These are phyloP conservation scores for Aphidius gifuensis DNA, from an alignment of 1,140 invertebrate genomes.

Conservation along the genomic window DNA sequence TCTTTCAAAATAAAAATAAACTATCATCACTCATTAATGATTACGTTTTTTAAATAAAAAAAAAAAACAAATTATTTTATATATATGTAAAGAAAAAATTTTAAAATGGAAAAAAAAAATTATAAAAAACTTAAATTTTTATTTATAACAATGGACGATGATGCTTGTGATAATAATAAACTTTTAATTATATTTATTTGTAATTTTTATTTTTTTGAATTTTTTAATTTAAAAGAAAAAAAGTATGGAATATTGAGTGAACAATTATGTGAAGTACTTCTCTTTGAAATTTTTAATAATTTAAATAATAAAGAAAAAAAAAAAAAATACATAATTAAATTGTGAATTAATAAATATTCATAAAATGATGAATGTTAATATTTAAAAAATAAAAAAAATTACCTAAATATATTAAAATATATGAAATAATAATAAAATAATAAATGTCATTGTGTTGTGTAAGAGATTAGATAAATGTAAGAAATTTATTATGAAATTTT, in stretches of 20 bases:
- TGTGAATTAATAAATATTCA: constrained; percentile 28
- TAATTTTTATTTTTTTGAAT: neutral
- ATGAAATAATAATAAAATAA: constrained; percentile 23
- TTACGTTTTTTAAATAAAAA: too few species aligned
- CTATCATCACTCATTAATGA: neutral
- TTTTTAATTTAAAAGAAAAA: neutral
- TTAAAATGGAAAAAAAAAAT: constrained; percentile 10
- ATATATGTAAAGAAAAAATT: constrained; percentile 25
- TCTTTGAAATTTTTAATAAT: constrained; percentile 3
- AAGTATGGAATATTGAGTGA: neutral
- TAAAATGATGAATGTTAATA: constrained; percentile 30
- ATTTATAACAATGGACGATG: constrained; percentile 31
- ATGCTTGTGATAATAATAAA: constrained; percentile 16
- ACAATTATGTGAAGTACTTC: neutral
- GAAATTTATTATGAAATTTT: constrained; percentile 17
- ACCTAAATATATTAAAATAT: constrained; percentile 23
- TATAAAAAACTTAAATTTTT: constrained; percentile 16
- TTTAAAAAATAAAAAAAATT: constrained; percentile 29
- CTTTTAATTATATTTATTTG: constrained; percentile 6
- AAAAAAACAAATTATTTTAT: too few species aligned
- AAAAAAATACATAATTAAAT: constrained; percentile 21
- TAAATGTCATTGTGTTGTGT: constrained; percentile 33
- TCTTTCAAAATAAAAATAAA: constrained; percentile 20
- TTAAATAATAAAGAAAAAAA: constrained; percentile 10
- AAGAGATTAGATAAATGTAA: constrained; percentile 34